Evolutionary conservation across 2,797 vertebrate species (phyloP).

Genomic region (Thalassophryne amazonica): DNA sequence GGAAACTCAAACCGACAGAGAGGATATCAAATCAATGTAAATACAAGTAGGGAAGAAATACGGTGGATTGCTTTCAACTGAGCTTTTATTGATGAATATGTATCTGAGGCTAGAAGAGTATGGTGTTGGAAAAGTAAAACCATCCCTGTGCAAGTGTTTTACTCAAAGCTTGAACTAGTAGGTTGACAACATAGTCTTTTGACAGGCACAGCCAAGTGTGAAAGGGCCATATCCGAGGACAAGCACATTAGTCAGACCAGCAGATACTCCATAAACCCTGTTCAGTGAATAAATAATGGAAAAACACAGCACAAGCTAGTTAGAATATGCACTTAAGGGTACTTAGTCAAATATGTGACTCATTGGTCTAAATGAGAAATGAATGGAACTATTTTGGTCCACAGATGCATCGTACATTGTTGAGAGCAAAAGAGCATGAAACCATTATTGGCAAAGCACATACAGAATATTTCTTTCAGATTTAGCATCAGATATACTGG

Average conservation of each 20-base stretch:
- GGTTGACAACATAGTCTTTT: neutral
- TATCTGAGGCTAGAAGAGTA: neutral
- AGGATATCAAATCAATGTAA: constrained; percentile 45
- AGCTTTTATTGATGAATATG: constrained; percentile 5
- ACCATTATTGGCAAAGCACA: constrained; percentile 34
- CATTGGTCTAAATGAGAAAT: constrained; percentile 33
- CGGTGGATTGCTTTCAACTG: constrained; percentile 1
- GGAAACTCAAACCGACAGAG: constrained; percentile 28
- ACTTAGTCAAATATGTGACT: constrained; percentile 39
- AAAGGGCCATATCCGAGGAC: constrained; percentile 3
- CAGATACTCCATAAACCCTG: constrained; percentile 17
- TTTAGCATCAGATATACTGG: constrained; percentile 26
- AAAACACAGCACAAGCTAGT: constrained; percentile 17
- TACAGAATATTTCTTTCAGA: constrained; percentile 11
- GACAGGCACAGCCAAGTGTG: neutral
- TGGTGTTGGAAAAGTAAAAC: neutral
- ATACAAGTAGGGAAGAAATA: constrained; percentile 18
- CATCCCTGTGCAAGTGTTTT: neutral
- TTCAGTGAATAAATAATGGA: constrained; percentile 39
- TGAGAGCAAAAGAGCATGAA: constrained; percentile 8
- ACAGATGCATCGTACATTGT: constrained; percentile 4
- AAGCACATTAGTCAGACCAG: constrained; percentile 17
- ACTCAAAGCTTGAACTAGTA: neutral
- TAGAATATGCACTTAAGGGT: constrained; percentile 47
- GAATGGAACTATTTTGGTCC: constrained; percentile 13